Percentiles rank a stretch among this genome's conserved stretches.
These are phyloP conservation scores for Euschistus heros DNA, from an alignment of 1,140 invertebrate species.

Conservation along the genomic window DNA sequence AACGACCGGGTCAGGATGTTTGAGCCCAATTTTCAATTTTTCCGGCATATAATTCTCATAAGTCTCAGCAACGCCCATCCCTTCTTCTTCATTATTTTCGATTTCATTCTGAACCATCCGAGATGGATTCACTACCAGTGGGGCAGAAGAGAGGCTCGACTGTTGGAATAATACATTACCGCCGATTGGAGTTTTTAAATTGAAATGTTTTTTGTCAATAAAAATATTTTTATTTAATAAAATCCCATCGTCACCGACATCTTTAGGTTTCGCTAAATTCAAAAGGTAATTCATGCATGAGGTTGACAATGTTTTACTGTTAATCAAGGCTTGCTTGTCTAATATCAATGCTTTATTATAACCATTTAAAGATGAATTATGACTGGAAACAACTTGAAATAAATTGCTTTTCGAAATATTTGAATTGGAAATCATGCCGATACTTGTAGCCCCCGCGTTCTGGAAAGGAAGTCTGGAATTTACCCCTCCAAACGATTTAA, in stretches of 20 bases:
- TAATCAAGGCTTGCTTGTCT: too few relatives aligned
- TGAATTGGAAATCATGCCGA: neutral
- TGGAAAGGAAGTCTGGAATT: neutral
- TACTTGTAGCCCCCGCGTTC: neutral
- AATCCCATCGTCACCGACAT: neutral
- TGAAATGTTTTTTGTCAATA: neutral
- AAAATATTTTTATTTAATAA: neutral
- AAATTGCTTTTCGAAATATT: neutral
- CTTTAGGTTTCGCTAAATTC: neutral
- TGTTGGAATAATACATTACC: neutral
- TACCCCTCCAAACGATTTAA: neutral
- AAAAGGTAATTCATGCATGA: neutral
- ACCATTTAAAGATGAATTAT: neutral
- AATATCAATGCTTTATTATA: neutral
- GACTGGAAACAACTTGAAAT: neutral
- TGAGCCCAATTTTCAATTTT: conserved; percentile 87
- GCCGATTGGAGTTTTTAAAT: neutral
- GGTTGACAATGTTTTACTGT: neutral
- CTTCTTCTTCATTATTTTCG: conserved; percentile 87
- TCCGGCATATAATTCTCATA: conserved; percentile 96
- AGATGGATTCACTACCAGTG: neutral
- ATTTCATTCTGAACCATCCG: conserved; percentile 42
- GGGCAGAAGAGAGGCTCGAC: neutral
- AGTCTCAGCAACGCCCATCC: conserved; percentile 95
- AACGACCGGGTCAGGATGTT: conserved; percentile 98